phyloP scores from a whole-genome alignment of 1,140 invertebrate genomes.

The Panonychus citri region DNA sequence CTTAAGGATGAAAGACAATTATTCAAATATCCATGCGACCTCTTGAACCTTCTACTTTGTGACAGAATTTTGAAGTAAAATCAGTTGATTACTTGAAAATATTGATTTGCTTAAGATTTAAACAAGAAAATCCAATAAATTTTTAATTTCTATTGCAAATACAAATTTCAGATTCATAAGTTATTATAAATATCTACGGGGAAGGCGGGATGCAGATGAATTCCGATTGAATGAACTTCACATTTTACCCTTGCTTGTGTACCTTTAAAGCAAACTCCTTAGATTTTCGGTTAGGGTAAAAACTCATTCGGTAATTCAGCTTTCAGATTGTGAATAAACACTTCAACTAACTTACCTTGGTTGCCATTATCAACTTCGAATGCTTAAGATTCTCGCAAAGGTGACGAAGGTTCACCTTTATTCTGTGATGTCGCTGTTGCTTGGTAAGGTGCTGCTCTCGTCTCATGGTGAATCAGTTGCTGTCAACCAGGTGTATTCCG shows the following conservation, averaged over 20 bases:
- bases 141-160: no score
- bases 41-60: no score
- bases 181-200: no score
- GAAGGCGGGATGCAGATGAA: no score
- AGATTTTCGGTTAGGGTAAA: conserved; percentile 82
- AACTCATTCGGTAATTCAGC: conserved; percentile 53
- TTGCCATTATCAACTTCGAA: conserved; percentile 58
- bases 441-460: conserved; percentile 53
- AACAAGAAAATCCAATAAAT: no score
- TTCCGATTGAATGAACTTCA: no score
- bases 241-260: conserved; percentile 46
- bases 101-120: no score
- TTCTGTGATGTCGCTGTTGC: conserved; percentile 59
- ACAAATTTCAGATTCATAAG: no score
- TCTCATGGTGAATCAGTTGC: conserved; percentile 61
- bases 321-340: conserved; percentile 51
- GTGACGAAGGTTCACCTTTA: conserved; percentile 71
- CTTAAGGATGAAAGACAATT: no score
- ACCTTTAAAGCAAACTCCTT: conserved; percentile 40
- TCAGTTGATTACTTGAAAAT: no score
- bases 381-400: conserved; percentile 65
- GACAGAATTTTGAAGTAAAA: no score
- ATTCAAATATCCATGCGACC: no score
- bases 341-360: conserved; percentile 54
- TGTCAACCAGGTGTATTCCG: conserved; percentile 34